These are phyloP conservation scores for Athalia rosae DNA, from an alignment of 2,888 invertebrate genomes.

Conservation along the genomic window DNA sequence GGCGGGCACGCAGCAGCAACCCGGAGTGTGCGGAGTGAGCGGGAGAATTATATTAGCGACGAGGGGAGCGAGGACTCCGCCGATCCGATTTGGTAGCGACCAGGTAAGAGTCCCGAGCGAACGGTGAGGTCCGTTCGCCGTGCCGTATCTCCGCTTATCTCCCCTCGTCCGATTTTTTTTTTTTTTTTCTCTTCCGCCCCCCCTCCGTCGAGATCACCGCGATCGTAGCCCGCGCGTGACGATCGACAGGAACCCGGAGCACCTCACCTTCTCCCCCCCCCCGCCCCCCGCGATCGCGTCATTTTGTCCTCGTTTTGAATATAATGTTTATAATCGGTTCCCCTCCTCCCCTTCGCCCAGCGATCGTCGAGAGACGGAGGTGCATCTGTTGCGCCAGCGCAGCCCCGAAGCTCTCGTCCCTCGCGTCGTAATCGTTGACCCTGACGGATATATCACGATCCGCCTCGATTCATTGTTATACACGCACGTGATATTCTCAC, in stretches of 20 bases:
- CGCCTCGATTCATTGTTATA: no score
- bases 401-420: not conserved
- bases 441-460: no score
- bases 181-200: no score
- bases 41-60: no score
- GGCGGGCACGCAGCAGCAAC: constrained; percentile 41
- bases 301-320: constrained; percentile 18
- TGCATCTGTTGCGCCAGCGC: constrained; percentile 33
- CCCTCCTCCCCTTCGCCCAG: constrained; percentile 12
- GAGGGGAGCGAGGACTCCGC: not conserved
- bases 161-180: constrained; percentile 46
- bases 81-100: constrained; percentile 37
- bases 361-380: not conserved
- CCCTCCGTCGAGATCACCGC: not conserved
- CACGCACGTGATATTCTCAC: no score
- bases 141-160: constrained; percentile 70
- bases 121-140: constrained; percentile 68
- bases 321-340: not conserved
- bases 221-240: constrained; percentile 22
- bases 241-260: no score
- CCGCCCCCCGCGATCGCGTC: not conserved
- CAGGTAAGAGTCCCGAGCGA: constrained; percentile 50
- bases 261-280: not conserved
- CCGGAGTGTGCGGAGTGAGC: no score
- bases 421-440: not conserved